Percentiles rank a stretch among this genome's conserved stretches.
Evolutionary conservation across 2,113 vertebrate species (phyloP).

Genomic region (Rana temporaria): DNA sequence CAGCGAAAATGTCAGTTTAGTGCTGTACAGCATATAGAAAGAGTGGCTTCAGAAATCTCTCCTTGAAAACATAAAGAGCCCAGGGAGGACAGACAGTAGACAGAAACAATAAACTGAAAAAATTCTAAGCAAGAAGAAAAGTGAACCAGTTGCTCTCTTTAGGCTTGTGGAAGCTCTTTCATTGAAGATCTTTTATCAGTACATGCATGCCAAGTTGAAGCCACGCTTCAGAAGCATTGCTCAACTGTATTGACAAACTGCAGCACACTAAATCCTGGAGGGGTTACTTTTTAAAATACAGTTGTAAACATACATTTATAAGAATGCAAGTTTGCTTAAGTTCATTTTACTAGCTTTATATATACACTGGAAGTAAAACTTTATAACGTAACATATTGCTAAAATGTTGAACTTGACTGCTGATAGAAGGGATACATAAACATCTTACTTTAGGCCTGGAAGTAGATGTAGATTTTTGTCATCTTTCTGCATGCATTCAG

Average conservation of each 20-base stretch:
- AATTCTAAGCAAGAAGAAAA: slow-evolving; percentile 23
- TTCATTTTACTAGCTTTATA: background rate
- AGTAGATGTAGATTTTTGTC: too few species aligned
- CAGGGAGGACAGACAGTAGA: background rate
- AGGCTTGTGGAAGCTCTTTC: slow-evolving; percentile 16
- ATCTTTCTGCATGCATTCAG: too few species aligned
- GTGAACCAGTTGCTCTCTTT: slow-evolving; percentile 25
- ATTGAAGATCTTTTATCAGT: slow-evolving; percentile 39
- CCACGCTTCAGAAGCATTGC: slow-evolving; percentile 6
- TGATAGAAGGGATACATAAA: too few species aligned
- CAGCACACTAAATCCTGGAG: slow-evolving; percentile 20
- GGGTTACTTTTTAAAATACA: background rate
- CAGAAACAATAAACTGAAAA: slow-evolving; percentile 30
- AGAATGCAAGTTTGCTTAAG: too few species aligned
- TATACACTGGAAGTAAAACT: background rate
- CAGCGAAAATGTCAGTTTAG: background rate
- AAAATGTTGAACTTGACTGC: background rate
- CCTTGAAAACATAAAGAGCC: slow-evolving; percentile 3
- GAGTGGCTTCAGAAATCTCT: background rate
- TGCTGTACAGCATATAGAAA: background rate
- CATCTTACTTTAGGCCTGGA: too few species aligned
- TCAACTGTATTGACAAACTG: slow-evolving; percentile 18
- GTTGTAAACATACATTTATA: too few species aligned
- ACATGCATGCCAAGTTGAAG: slow-evolving; percentile 20
- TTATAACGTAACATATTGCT: background rate